These are phyloP conservation scores for Torymus texanus DNA, from an alignment of 2,888 invertebrate genomes.

Conservation along the genomic window DNA sequence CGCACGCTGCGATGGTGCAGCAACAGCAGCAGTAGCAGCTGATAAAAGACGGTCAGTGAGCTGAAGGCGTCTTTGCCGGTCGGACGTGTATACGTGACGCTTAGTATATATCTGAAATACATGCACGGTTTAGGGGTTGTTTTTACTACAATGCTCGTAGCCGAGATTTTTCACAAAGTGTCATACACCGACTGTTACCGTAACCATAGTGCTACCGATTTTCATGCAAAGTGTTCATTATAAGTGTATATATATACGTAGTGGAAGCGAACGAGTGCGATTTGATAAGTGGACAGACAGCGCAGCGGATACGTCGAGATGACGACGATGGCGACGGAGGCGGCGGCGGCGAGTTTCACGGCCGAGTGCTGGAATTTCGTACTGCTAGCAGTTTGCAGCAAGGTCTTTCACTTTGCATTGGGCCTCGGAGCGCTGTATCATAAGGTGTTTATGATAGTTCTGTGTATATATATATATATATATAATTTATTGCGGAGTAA, in stretches of 20 bases:
- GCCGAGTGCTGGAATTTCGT: conserved; percentile 67
- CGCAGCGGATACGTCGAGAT: neutral
- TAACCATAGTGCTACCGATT: no score
- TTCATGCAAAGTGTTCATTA: no score
- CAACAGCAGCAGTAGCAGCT: neutral
- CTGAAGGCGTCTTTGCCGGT: conserved; percentile 6
- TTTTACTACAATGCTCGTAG: no score
- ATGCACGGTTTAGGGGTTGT: no score
- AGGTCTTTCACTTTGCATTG: conserved; percentile 67
- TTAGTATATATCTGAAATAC: no score
- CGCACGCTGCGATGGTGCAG: neutral
- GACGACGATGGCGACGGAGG: neutral
- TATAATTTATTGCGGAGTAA: no score
- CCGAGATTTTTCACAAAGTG: no score
- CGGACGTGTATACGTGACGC: conserved; percentile 12
- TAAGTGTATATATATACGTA: no score
- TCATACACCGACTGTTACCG: no score
- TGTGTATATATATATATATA: no score
- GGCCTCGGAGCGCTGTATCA: conserved; percentile 67
- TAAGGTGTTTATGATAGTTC: conserved; percentile 59
- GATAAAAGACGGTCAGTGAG: conserved; percentile 39
- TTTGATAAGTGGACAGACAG: no score
- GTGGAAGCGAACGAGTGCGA: no score
- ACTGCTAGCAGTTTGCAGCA: conserved; percentile 65
- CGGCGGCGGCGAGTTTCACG: conserved; percentile 63